These are phyloP conservation scores for Battus philenor DNA, from an alignment of 1,140 invertebrate species.

Conservation along the genomic window DNA sequence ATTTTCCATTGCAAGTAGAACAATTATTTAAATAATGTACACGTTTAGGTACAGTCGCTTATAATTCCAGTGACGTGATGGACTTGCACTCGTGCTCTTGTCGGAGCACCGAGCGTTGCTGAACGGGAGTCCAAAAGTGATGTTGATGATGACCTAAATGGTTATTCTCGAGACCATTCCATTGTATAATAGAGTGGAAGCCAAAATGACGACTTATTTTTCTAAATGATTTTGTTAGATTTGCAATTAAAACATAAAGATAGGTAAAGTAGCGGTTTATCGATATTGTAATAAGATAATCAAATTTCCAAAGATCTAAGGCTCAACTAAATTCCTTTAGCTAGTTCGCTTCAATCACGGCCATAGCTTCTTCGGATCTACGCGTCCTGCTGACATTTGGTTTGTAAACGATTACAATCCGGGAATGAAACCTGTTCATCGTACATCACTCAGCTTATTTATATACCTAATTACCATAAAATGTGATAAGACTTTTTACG, in stretches of 20 bases:
- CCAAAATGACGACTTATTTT: slow-evolving; percentile 75
- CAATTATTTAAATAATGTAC: background rate
- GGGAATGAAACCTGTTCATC: slow-evolving; percentile 22
- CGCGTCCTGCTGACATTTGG: too few species aligned
- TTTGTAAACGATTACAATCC: slow-evolving; percentile 1
- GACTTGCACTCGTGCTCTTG: too few species aligned
- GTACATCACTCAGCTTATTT: slow-evolving; percentile 41
- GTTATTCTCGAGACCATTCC: slow-evolving; percentile 70
- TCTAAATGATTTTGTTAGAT: slow-evolving; percentile 73
- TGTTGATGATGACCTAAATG: slow-evolving; percentile 41
- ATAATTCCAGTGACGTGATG: too few species aligned
- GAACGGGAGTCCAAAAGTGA: slow-evolving; percentile 24
- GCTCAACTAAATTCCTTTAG: slow-evolving; percentile 69
- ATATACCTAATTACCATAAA: slow-evolving; percentile 58
- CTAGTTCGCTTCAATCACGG: slow-evolving; percentile 41
- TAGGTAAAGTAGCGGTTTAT: slow-evolving; percentile 56
- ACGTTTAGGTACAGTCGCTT: too few species aligned
- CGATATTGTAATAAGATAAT: slow-evolving; percentile 62
- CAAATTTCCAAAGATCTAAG: slow-evolving; percentile 71
- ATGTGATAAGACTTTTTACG: slow-evolving; percentile 59
- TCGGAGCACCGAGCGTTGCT: background rate
- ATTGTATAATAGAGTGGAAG: slow-evolving; percentile 68
- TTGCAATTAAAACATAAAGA: slow-evolving; percentile 61
- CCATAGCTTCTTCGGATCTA: slow-evolving; percentile 19
- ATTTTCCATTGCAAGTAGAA: background rate